Evolutionary conservation across 1,140 invertebrate genomes (phyloP), one percentile per base, ranked within the genome.

Genomic region (Metaphire vulgaris): DNA sequence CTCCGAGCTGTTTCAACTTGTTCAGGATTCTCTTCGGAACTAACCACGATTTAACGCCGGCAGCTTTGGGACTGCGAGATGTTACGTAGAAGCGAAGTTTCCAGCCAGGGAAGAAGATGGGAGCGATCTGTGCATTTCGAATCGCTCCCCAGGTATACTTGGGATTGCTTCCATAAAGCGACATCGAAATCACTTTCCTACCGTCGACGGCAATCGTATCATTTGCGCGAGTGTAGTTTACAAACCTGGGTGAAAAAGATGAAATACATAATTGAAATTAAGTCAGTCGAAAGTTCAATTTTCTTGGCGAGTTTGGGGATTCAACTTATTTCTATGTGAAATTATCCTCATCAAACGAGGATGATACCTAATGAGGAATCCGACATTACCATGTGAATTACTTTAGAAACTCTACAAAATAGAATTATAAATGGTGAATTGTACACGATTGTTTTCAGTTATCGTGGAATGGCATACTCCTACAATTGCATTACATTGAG

Each of bases 141-240:
- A 78, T 69, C 2, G 77, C 74, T 21, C 77, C 77, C 29, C 68
- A 71, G 28, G 72, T 75, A 26, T 74, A 65, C 15, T 32, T 33
- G 0, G 73, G 73, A 28, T 69, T 16, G 33, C 64, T 72, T 32
- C 77, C 77, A 12, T 26, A 78, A 33, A 78, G 64, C 14, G 77
- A 75, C 77, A 78, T 78, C 12, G 73, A 32, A n/a, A 78, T 75
- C 28, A 78, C 74, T 34, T 78, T 78, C 56, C 66, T 75, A 0
- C 56, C 15, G 72, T 72, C 29, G 0, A 56, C 41, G 21, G 41
- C 21, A 12, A 56, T 6, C 6, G 41, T 21, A 12, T 6, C 41
- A 12, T 56, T 56, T 56, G 41, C 21, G 21, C 41, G 41, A 21
- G 41, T 56, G 41, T 56, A 56, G 41, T 56, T 56, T 6, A 56